Evolutionary conservation across 2,797 vertebrate genomes (phyloP).

Genomic region (Choloepus didactylus): DNA sequence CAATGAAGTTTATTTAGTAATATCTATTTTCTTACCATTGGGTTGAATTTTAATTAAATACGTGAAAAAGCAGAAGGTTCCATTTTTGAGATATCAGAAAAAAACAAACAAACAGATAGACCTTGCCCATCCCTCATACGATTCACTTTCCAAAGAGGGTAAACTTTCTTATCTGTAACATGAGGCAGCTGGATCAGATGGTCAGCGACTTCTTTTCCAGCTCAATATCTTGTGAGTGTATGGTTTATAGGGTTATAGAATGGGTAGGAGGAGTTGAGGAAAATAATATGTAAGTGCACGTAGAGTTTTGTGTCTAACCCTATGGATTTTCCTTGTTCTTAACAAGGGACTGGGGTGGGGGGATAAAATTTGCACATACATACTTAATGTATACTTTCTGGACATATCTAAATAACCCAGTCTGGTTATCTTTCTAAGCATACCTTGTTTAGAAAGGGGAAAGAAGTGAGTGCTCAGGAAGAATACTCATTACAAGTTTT

Average conservation of each 20-base stretch:
- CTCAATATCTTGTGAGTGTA: background rate
- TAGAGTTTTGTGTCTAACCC: background rate
- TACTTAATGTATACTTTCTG: background rate
- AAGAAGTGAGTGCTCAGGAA: background rate
- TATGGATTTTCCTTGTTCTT: constrained; percentile 22
- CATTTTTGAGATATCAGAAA: constrained; percentile 9
- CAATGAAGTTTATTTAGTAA: background rate
- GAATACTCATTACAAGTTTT: background rate
- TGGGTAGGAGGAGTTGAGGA: background rate
- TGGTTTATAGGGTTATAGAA: background rate
- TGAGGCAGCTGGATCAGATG: background rate
- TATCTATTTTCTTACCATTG: background rate
- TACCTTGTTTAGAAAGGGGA: background rate
- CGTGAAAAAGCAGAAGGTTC: constrained; percentile 51
- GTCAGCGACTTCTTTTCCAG: constrained; percentile 1
- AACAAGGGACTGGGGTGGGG: background rate
- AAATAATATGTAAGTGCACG: background rate
- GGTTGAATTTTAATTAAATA: background rate
- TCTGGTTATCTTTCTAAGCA: background rate
- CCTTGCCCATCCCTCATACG: background rate
- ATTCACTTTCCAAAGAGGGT: background rate
- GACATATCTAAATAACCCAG: background rate
- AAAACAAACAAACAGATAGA: background rate
- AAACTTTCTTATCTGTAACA: constrained; percentile 32
- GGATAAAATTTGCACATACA: background rate